Evolutionary conservation across 1,140 invertebrate species (phyloP).

Genomic region (Macrotrachela quadricornifera): DNA sequence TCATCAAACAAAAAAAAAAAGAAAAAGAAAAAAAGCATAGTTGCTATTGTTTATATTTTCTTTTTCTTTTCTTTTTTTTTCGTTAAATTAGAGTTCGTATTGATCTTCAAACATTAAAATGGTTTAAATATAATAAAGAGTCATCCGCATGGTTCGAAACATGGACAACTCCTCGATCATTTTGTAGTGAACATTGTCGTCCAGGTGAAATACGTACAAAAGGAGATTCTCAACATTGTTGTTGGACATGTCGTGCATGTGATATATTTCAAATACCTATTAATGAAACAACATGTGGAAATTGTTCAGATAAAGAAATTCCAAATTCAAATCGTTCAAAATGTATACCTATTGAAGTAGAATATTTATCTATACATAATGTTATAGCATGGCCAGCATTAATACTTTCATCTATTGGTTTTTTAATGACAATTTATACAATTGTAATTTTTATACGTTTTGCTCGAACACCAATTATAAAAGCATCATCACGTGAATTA

Average conservation of each 20-base stretch:
- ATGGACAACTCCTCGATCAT: neutral
- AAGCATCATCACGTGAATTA: conserved; percentile 26
- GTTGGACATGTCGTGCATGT: neutral
- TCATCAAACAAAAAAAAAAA: no score
- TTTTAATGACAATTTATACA: conserved; percentile 18
- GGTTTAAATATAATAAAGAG: no score
- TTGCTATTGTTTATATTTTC: no score
- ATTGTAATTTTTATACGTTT: conserved; percentile 21
- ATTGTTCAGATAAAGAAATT: conserved; percentile 40
- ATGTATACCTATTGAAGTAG: conserved; percentile 32
- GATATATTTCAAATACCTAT: conserved; percentile 8
- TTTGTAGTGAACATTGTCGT: neutral
- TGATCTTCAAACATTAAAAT: no score
- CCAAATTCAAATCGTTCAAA: conserved; percentile 43
- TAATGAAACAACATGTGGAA: conserved; percentile 37
- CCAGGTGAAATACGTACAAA: neutral
- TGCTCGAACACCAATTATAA: conserved; percentile 28
- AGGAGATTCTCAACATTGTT: neutral
- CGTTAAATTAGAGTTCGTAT: no score
- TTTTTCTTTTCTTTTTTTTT: no score
- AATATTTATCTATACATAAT: conserved; percentile 39
- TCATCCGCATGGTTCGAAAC: no score
- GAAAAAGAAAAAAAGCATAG: no score
- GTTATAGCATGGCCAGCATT: conserved; percentile 39
- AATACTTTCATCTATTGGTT: conserved; percentile 36